Conservation (phyloP, 1,140 invertebrate genomes). For the Aphaenogaster ashmeadi region DNA sequence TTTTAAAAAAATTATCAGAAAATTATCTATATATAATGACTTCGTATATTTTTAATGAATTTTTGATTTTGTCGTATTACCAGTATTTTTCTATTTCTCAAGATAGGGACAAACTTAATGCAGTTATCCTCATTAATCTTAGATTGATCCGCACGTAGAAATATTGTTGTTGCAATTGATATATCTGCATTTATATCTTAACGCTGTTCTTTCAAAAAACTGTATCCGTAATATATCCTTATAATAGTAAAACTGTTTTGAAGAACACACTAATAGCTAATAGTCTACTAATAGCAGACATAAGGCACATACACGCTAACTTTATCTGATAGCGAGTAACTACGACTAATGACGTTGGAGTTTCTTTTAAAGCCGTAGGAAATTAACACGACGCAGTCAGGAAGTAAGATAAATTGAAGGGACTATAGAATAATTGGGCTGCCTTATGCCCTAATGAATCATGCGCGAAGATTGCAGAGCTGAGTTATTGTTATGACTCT, state of each 20-base stretch:
- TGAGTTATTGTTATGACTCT: constrained; percentile 51
- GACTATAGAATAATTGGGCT: constrained; percentile 49
- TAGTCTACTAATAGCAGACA: background rate
- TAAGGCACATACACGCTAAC: background rate
- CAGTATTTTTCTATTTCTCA: background rate
- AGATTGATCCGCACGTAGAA: background rate
- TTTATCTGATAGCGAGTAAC: constrained; percentile 28
- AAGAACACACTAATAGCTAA: constrained; percentile 17
- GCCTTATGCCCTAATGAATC: constrained; percentile 43
- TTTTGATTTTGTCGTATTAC: background rate
- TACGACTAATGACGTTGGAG: background rate
- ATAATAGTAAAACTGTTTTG: background rate
- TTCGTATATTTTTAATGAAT: background rate
- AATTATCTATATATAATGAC: no score
- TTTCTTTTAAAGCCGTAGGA: constrained; percentile 29
- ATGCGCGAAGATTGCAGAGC: constrained; percentile 42
- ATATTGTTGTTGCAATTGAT: background rate
- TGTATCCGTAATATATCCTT: background rate
- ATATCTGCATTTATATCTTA: background rate
- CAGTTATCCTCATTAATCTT: background rate
- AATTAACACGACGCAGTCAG: constrained; percentile 53
- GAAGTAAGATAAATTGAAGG: constrained; percentile 49
- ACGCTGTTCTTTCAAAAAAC: background rate
- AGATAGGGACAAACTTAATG: background rate
- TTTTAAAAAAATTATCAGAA: background rate